Evolutionary conservation across 2,113 vertebrate species (phyloP), one percentile per base, ranked within the genome.

Genomic region (Trogon surrucura): DNA sequence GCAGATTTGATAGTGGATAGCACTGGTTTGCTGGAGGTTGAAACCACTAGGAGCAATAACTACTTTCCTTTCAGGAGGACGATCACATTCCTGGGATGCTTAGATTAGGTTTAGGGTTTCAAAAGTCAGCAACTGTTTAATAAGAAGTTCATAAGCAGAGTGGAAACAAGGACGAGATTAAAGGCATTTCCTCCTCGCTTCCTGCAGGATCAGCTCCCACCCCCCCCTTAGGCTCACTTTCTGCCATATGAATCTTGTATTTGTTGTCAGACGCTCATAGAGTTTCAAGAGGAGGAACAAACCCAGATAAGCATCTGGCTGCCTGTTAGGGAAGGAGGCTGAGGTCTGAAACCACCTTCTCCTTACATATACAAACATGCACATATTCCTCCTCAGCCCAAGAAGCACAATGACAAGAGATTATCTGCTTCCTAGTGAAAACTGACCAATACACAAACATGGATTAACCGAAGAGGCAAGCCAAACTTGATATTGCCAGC

Each of bases 121-220:
- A 57, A 45, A 92, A 93, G 77, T 86, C 80, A 91, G 81, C 79
- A 93, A 93, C 75, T 80, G 64, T 80, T 93, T 84, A 80, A 92
- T 91, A 80, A 86, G 83, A 96, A 80, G 47, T 79, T 96, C 91
- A 81, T 89, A 93, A 92, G 83, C 60, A 71, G 83, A 81, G 80
- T 93, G 94, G 91, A 92, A 94, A 88, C 88, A 93, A 91, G 86
- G 95, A 95, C 92, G 95, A 96, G 96, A 93, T 95, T 96, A 93
- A 94, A 94, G 75, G 83, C 78, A 51, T 96, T 95, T 95, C 83
- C 77, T 91, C 67, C 60, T 91, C 20, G 0, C 84, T 96, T 97
- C 92, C 94, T 93, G 85, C 74, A 95, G 62, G 88, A 89, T 89
- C 70, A 64, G 51, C 72, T 90, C 93, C 87, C 79, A 58, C 50